These are phyloP conservation scores for Schizopygopsis pylzovi DNA, from an alignment of 2,797 vertebrate species.

Conservation along the genomic window DNA sequence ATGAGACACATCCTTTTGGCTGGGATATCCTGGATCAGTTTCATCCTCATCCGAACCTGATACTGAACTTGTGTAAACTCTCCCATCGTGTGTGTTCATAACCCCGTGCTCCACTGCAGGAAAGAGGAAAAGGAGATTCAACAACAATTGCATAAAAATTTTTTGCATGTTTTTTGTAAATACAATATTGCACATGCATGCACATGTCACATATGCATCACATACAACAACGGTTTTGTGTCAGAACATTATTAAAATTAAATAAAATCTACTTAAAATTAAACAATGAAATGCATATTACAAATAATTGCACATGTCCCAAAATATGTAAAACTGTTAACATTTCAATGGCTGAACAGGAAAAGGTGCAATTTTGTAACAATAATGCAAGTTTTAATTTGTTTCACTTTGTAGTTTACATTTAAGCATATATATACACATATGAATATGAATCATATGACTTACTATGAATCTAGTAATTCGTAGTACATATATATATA, in stretches of 20 bases:
- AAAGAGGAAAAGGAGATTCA: not conserved
- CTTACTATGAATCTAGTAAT: no score
- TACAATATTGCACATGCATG: not conserved
- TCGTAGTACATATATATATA: no score
- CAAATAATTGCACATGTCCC: not conserved
- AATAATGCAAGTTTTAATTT: not conserved
- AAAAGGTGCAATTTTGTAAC: not conserved
- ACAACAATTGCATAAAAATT: not conserved
- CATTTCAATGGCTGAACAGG: not conserved
- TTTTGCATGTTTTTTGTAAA: not conserved
- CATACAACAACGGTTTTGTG: not conserved
- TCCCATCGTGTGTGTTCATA: slow-evolving; percentile 39
- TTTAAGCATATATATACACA: no score
- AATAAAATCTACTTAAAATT: not conserved
- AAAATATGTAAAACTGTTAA: not conserved
- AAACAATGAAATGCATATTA: not conserved
- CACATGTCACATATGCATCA: not conserved
- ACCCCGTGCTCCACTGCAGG: not conserved
- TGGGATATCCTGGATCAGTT: slow-evolving; percentile 63
- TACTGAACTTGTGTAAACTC: slow-evolving; percentile 43
- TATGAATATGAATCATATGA: no score
- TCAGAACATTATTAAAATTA: not conserved
- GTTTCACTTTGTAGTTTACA: not conserved
- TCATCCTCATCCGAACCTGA: slow-evolving; percentile 47
- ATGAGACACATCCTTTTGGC: slow-evolving; percentile 61